Percentiles rank a stretch among this genome's conserved stretches.
Evolutionary conservation across 2,797 vertebrate species (phyloP).

Genomic region (Rhinogobio ventralis): DNA sequence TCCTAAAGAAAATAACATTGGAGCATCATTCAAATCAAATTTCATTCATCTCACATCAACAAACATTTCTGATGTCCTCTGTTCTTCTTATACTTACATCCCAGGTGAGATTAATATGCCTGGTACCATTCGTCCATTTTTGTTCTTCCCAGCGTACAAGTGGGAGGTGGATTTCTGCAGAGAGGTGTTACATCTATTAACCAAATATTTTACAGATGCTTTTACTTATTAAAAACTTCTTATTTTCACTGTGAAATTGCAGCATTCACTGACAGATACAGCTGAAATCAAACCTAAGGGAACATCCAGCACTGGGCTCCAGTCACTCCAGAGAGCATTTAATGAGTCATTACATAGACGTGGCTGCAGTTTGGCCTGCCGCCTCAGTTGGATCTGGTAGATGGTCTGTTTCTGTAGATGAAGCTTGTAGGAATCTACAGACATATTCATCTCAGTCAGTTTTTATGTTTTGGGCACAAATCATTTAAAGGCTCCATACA

Average conservation of each 20-base stretch:
- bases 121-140: neutral
- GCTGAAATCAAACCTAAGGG: conserved; percentile 70
- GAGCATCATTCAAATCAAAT: neutral
- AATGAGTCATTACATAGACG: neutral
- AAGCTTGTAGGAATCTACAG: conserved; percentile 64
- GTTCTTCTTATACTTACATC: conserved; percentile 42
- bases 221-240: neutral
- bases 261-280: neutral
- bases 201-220: neutral
- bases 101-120: conserved; percentile 45
- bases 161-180: conserved; percentile 39
- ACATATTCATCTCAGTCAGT: conserved; percentile 23
- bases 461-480: neutral
- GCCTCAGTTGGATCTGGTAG: conserved; percentile 70
- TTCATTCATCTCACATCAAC: neutral
- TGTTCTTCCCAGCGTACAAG: conserved; percentile 20
- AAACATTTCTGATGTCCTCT: neutral
- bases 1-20: conserved; percentile 38
- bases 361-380: conserved; percentile 54
- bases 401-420: conserved; percentile 52
- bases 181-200: conserved; percentile 17
- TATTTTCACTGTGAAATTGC: neutral
- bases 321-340: conserved; percentile 74
- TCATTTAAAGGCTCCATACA: neutral
- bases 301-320: conserved; percentile 65